Base-by-base conservation (phyloP, 2,888 invertebrate genomes). In the Cantharis lateralis region DNA sequence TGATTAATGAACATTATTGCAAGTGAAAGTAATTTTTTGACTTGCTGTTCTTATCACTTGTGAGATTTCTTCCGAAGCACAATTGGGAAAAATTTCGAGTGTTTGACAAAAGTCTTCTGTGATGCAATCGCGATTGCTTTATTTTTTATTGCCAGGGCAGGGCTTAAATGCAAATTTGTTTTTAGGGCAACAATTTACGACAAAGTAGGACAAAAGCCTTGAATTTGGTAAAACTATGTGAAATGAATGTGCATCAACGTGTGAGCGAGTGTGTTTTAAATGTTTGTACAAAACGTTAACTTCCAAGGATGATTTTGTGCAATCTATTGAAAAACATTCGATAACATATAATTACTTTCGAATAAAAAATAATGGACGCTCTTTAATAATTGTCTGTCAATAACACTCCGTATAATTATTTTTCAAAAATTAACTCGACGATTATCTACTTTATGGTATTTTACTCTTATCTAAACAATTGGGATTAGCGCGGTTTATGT, bases 251-350 rank as follows among this genome's bases (percentile, higher is more conserved):
- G 61, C 62, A 18, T 71, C 24, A 20, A 66, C 20, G 20, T 48
- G 48, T 66, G 16, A 66, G 70, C 62, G 62, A 24, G 61, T 61
- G 15, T 62, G 15, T 71, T 62, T 61, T 62, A 62, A 62, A 71
- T 62, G 61, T 61, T 48, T 24, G 62, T 71, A 71, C 61, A 62
- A 71, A 62, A 62, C 13, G 24, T 62, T 71, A 24, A 71, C n/a
- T 71, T 24, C 62, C 70, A 71, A 71, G 70, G 70, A 71, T 71
- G 24, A 15, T 9, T 71, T 71, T 61, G 24, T 62, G 70, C 62
- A 71, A 71, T 71, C 20, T 20, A 61, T 71, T 61, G 70, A 62
- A 62, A 62, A 62, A 62, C 20, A 62, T 62, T 20, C 62, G 24
- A 66, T 66, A 66, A 66, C 48, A 48, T 48, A n/a, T 48, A n/a